Conservation (phyloP, 2,888 invertebrate genomes). For the Lycophotia porphyrea region DNA sequence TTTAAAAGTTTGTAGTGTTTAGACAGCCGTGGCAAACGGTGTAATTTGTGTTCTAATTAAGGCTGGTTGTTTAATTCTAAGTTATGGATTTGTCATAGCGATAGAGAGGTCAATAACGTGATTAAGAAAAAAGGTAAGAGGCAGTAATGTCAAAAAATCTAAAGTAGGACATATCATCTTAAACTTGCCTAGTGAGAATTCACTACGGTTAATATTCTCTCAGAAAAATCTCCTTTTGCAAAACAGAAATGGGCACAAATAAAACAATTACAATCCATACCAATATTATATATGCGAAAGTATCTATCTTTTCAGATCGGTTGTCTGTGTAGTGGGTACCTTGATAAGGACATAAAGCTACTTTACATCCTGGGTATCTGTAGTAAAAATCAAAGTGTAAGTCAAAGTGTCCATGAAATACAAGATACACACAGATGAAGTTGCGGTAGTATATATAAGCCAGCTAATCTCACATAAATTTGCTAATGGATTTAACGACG, state of each 20-base stretch:
- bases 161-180: not conserved
- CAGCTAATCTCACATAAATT: constrained; percentile 25
- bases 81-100: constrained; percentile 3
- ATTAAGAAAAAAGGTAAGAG: not conserved
- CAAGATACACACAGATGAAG: not conserved
- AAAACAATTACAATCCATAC: not conserved
- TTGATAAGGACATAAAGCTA: not conserved
- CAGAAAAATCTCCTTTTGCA: not conserved
- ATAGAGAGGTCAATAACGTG: not conserved
- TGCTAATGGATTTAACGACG: constrained; percentile 39
- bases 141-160: not conserved
- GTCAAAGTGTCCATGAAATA: not conserved
- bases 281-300: not conserved
- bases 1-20: constrained; percentile 24
- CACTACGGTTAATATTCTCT: not conserved
- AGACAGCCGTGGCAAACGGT: not conserved
- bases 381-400: no score
- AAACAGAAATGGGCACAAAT: constrained; percentile 4
- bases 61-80: constrained; percentile 7
- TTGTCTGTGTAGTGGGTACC: not conserved
- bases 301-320: not conserved
- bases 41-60: constrained; percentile 19
- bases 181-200: not conserved
- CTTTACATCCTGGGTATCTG: not conserved
- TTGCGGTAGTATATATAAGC: not conserved